Percentiles rank a stretch among this genome's conserved stretches.
Conservation (phyloP, 1,140 invertebrate species). For the Coptotermes formosanus region DNA sequence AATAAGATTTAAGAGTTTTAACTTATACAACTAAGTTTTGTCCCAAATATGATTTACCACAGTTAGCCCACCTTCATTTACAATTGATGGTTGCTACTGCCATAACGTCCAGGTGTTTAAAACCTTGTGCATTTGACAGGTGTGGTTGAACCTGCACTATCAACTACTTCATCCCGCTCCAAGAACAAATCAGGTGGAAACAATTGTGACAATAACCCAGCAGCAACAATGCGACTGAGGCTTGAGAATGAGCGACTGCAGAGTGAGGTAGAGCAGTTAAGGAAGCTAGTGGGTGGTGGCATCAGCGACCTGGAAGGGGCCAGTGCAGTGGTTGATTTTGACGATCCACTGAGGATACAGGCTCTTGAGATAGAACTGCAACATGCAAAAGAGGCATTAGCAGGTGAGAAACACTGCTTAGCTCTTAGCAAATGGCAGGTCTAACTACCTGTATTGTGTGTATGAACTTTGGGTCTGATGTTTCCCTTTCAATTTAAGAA, state of each 20-base stretch:
- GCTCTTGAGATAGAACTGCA: constrained; percentile 49
- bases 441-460: too few relatives aligned
- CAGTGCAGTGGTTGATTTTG: constrained; percentile 41
- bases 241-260: constrained; percentile 67
- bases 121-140: neutral
- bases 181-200: constrained; percentile 26
- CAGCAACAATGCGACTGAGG: constrained; percentile 56
- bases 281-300: constrained; percentile 48
- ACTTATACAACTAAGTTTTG: too few relatives aligned
- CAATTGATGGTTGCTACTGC: too few relatives aligned
- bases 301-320: constrained; percentile 53
- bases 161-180: neutral
- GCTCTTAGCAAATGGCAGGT: too few relatives aligned
- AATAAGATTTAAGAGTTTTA: too few relatives aligned
- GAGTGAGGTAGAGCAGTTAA: constrained; percentile 57
- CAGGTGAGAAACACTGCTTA: constrained; percentile 44
- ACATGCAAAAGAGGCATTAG: constrained; percentile 57
- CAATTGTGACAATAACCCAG: constrained; percentile 41
- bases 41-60: too few relatives aligned
- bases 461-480: too few relatives aligned
- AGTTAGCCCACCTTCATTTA: too few relatives aligned
- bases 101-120: too few relatives aligned
- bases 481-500: too few relatives aligned
- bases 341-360: constrained; percentile 37
- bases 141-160: neutral